These are phyloP conservation scores for Mobula birostris DNA, from an alignment of 2,113 vertebrate genomes.

Conservation along the genomic window DNA sequence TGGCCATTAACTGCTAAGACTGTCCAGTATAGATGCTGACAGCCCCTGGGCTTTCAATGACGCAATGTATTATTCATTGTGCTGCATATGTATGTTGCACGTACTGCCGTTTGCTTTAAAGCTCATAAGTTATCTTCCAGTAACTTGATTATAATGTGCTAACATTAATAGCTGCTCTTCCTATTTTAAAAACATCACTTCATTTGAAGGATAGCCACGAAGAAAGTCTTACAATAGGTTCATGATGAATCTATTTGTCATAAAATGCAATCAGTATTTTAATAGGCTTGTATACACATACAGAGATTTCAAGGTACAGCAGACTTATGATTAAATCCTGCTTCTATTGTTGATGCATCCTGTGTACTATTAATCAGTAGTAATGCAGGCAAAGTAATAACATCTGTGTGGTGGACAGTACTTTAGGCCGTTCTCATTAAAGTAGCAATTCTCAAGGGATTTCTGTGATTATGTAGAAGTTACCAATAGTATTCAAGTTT, in stretches of 20 bases:
- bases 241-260: neutral
- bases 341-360: neutral
- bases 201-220: neutral
- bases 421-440: neutral
- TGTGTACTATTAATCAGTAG: neutral
- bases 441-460: neutral
- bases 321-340: conserved; percentile 1
- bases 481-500: neutral
- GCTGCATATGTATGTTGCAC: neutral
- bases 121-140: neutral
- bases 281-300: neutral
- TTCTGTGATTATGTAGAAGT: conserved; percentile 9
- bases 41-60: neutral
- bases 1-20: neutral
- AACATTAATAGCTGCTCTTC: neutral
- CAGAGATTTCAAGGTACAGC: neutral
- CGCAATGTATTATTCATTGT: neutral
- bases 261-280: conserved; percentile 30
- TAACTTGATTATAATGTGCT: neutral
- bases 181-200: neutral
- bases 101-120: neutral
- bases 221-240: neutral
- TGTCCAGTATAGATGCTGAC: neutral
- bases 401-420: neutral
- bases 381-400: neutral